Base-by-base conservation (phyloP, 2,888 invertebrate species). In the Gisinianus flammeolus region DNA sequence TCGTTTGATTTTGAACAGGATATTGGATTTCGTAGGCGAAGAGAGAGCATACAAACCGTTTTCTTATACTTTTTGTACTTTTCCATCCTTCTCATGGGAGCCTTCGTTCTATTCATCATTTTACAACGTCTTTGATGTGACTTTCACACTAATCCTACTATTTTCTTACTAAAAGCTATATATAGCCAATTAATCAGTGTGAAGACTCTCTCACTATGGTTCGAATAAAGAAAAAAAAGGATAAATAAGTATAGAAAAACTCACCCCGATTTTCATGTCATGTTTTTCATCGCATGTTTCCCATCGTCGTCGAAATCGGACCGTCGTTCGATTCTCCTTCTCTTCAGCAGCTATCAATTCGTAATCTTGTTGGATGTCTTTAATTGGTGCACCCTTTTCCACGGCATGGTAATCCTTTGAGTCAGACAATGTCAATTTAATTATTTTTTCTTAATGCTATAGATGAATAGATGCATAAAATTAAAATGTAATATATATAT, bases 271-370 rank as follows among this genome's bases (percentile, higher is more conserved):
- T 52, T 76, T 54, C 35, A 81, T 73, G 72, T 84, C 83, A 68
- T 83, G 76, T 30, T 79, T 70, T 19, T 75, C 76, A 82, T 87
- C 87, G 77, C 87, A 87, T 1, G 87, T 87, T 58, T 85, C 82
- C 82, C 86, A 86, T 54, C 83, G 83, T 52, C 87, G 81, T 16
- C 85, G 81, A 78, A 87, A 86, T 76, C 85, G 75, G 28, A 87
- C 75, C 5, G 83, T 84, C 8, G 87, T 86, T 79, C 85, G 85
- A 30, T 86, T 86, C 58, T 85, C 85, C 77, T 85, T 86, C 81
- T 86, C 85, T 22, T 77, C 77, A 8, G 85, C 86, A 2, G 81
- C 73, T 33, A 86, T 79, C 62, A 87, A 79, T 31, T 80, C 77
- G 72, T 85, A 85, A 80, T 87, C 85, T 82, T 87, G 86, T n/a